phyloP scores from a whole-genome alignment of 2,797 vertebrate genomes.

The Anguilla anguilla region DNA sequence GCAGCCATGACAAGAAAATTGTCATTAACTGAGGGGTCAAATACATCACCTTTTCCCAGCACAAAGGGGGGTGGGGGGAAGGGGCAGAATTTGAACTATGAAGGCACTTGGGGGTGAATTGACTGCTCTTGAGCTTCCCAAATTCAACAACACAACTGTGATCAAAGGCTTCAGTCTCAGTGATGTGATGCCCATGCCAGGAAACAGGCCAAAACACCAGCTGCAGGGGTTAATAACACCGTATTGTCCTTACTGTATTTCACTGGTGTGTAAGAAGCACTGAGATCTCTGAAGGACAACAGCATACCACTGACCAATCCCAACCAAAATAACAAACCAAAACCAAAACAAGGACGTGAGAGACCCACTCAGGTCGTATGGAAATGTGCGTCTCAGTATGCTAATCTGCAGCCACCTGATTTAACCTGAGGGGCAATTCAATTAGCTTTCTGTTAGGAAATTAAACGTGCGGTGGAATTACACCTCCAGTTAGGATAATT shows the following conservation, averaged over 20 bases:
- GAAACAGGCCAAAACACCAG: background rate
- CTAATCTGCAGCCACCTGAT: conserved; percentile 47
- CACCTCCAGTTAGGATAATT: conserved; percentile 12
- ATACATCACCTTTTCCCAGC: background rate
- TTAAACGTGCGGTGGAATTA: conserved; percentile 10
- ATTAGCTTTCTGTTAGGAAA: conserved; percentile 27
- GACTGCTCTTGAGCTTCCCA: background rate
- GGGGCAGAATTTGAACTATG: conserved; percentile 1
- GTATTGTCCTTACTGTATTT: background rate
- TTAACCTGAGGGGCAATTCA: conserved; percentile 44
- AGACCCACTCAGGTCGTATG: conserved; percentile 45
- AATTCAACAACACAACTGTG: background rate
- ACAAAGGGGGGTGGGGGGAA: background rate
- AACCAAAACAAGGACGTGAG: background rate
- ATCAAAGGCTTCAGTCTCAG: background rate
- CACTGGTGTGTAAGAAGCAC: background rate
- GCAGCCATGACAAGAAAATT: conserved; percentile 16
- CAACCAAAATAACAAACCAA: background rate
- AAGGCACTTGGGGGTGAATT: background rate
- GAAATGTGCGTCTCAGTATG: conserved; percentile 41
- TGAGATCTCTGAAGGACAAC: background rate
- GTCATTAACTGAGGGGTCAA: background rate
- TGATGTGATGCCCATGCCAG: background rate
- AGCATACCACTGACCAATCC: background rate
- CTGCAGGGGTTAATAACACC: background rate